Base-by-base conservation (phyloP, 2,797 vertebrate genomes). In the Takifugu ocellatus region DNA sequence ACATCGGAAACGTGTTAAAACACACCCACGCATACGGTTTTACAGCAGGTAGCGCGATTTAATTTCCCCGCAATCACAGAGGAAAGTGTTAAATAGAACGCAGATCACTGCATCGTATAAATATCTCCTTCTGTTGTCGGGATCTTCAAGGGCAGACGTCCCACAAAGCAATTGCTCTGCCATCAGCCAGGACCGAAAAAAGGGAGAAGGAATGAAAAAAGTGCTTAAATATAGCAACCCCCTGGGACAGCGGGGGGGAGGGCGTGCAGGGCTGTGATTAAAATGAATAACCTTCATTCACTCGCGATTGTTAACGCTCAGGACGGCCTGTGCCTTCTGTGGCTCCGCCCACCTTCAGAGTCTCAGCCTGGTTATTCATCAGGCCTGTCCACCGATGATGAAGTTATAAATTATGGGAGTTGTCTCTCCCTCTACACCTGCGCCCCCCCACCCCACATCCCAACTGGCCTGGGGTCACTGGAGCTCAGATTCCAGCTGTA, bases 211-310 rank as follows among this genome's bases (percentile, higher is more conserved):
- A 29, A 25, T 25, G 49, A 74, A 59, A 75, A 84, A 87, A 83
- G 77, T 81, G 84, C 79, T 89, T 88, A 90, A 90, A 88, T 88
- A 89, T 88, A 90, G 85, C 74, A 84, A 66, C 74, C 77, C 79
- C 74, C 68, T 70, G 80, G 77, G 87, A 87, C 54, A 63, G 76
- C 66, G 61, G 71, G 71, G 75, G 80, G 77, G 72, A 75, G 84
- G 76, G 82, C 6, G 65, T 66, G 82, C 81, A 76, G 78, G 76
- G 56, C 70, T 84, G 84, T 90, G 82, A 89, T 88, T 88, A 88
- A 83, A 87, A 84, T 73, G 78, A 88, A 84, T 85, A 87, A 88
- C 81, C 89, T 86, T 87, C 77, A 76, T 83, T 87, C 78, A 75
- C 77, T 84, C 80, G 73, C 57, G 59, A 81, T 81, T 84, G 77